Base-by-base conservation (phyloP, 2,888 invertebrate species). In the Pantelozetes paolii region DNA sequence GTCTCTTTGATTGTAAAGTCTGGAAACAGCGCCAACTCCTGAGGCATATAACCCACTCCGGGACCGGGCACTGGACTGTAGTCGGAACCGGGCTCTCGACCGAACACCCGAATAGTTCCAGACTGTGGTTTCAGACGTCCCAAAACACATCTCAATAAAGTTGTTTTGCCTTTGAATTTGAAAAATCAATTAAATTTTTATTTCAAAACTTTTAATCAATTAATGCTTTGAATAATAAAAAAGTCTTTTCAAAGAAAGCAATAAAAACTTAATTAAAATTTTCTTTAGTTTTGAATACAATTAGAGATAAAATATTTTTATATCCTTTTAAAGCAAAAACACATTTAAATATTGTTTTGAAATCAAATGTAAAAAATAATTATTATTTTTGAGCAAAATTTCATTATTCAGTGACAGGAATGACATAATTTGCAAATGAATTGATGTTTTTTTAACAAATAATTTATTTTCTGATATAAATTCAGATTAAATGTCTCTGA, bases 21-120 rank as follows among this genome's bases (percentile, higher is more conserved):
- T 1, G 75, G 75, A 62, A 76, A 78, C 20, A 78, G 54, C 26
- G 77, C 78, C 70, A 78, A 48, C 72, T 78, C 77, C 75, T 91
- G 91, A 0, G 96, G 96, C 96, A 96, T 96, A 84, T 95, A 96
- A 70, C 96, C 96, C 18, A 96, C 94, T 40, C 92, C 87, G 81
- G 91, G 91, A 15, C 96, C 96, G 0, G 95, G 96, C n/a, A 94
- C 92, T 8, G 91, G 92, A 8, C 91, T 92, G 1, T 90, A 93
- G 81, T 88, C 88, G 0, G 92, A 89, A 1, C 94, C 95, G 0
- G 95, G 95, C 79, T 89, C 89, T 28, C 92, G 91, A 0, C 95
- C 95, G 71, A 95, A 87, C 48, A 95, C 94, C 85, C 89, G 90
- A 79, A 95, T 90, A 82, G 91, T 90, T 5, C 95, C 96, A 1